Conservation (phyloP, 2,113 vertebrate species). For the Calypte anna region DNA sequence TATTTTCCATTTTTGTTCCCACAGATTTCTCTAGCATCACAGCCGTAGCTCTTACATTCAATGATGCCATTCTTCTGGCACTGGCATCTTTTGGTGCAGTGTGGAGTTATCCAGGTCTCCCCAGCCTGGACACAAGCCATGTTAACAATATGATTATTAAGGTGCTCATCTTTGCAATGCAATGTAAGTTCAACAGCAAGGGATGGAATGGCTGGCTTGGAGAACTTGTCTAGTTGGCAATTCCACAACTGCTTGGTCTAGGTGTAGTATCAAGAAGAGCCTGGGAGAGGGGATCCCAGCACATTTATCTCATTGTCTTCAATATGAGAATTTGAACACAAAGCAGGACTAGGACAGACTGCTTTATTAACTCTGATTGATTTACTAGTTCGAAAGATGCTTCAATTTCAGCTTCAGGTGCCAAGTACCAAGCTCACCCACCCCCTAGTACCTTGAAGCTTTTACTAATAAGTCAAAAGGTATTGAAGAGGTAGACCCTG, state of each 20-base stretch:
- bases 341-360: background rate
- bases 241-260: background rate
- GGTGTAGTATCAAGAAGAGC: background rate
- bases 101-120: constrained; percentile 79
- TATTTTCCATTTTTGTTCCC: constrained; percentile 72
- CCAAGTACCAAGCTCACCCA: background rate
- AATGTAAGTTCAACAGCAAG: background rate
- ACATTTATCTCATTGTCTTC: background rate
- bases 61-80: constrained; percentile 72
- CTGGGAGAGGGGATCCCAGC: background rate
- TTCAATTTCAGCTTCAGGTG: background rate
- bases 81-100: constrained; percentile 77
- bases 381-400: background rate
- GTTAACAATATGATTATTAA: background rate
- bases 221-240: background rate
- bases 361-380: background rate
- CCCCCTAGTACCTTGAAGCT: background rate
- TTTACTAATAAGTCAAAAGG: background rate
- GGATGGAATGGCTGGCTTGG: background rate
- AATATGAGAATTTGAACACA: background rate
- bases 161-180: background rate
- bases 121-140: constrained; percentile 70
- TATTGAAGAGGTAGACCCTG: background rate
- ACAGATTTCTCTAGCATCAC: constrained; percentile 69
- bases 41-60: constrained; percentile 68